Conservation (phyloP, 2,888 invertebrate genomes). For the Cantharis rustica region DNA sequence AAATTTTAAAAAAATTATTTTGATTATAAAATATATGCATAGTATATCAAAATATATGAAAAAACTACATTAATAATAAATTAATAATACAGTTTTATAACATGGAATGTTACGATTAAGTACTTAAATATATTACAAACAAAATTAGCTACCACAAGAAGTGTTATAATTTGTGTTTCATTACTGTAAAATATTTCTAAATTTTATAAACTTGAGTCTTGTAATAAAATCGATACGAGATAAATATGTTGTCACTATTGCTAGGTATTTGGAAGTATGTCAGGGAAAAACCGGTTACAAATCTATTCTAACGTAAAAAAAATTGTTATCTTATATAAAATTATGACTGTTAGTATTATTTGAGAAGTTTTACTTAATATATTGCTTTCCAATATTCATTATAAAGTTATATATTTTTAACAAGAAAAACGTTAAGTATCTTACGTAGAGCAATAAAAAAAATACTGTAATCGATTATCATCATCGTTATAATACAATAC, state of each 20-base stretch:
- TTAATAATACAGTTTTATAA: constrained; percentile 10
- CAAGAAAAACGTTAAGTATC: background rate
- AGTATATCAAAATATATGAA: constrained; percentile 2
- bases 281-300: background rate
- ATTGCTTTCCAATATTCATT: background rate
- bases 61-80: constrained; percentile 1
- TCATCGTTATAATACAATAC: background rate
- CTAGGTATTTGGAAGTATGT: background rate
- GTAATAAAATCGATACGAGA: background rate
- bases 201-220: background rate
- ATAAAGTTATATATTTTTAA: background rate
- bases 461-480: background rate
- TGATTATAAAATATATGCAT: constrained; percentile 2
- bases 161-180: background rate
- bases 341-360: background rate
- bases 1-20: background rate
- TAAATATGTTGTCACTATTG: background rate
- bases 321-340: background rate
- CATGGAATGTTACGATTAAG: constrained; percentile 17
- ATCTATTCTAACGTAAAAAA: background rate
- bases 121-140: constrained; percentile 7
- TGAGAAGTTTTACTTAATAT: background rate
- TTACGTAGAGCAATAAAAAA: background rate
- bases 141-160: background rate
- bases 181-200: background rate